Evolutionary conservation across 2,888 invertebrate genomes (phyloP).

Genomic region (Unio pictorum): DNA sequence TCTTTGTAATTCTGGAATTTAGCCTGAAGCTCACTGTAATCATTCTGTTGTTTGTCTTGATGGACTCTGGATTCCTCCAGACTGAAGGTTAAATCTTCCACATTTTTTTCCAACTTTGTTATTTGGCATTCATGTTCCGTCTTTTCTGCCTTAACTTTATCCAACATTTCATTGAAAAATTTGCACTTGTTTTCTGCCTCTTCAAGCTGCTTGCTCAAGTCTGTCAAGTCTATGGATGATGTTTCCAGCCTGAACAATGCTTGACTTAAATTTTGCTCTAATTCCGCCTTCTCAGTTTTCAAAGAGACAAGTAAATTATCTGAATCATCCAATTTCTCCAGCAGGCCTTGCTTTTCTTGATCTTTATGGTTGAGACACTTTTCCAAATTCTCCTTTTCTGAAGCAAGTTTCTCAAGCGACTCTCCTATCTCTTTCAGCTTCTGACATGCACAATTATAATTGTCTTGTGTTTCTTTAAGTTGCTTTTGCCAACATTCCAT

Average conservation of each 20-base stretch:
- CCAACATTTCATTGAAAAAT: constrained; percentile 9
- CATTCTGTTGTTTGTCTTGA: constrained; percentile 14
- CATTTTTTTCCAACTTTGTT: constrained; percentile 10
- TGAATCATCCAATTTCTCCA: constrained; percentile 10
- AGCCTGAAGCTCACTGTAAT: not conserved
- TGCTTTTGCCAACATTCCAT: not conserved
- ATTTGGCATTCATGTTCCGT: constrained; percentile 8
- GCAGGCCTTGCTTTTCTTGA: constrained; percentile 12
- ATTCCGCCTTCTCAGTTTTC: constrained; percentile 6
- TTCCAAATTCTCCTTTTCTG: constrained; percentile 10
- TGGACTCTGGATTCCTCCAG: constrained; percentile 12
- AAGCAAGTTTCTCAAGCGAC: not conserved
- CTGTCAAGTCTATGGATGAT: constrained; percentile 6
- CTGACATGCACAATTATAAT: not conserved
- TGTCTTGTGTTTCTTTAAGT: not conserved
- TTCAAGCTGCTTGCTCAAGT: constrained; percentile 5
- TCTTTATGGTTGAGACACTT: constrained; percentile 15
- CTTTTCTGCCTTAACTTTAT: constrained; percentile 13
- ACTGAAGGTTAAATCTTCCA: constrained; percentile 17
- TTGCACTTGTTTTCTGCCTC: constrained; percentile 16
- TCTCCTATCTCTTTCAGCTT: constrained; percentile 1
- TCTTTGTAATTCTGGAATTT: constrained; percentile 4
- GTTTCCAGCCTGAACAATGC: not conserved
- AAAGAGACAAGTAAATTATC: not conserved
- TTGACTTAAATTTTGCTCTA: constrained; percentile 1